These are phyloP conservation scores for Dryobota labecula DNA, from an alignment of 2,888 invertebrate genomes.

Conservation along the genomic window DNA sequence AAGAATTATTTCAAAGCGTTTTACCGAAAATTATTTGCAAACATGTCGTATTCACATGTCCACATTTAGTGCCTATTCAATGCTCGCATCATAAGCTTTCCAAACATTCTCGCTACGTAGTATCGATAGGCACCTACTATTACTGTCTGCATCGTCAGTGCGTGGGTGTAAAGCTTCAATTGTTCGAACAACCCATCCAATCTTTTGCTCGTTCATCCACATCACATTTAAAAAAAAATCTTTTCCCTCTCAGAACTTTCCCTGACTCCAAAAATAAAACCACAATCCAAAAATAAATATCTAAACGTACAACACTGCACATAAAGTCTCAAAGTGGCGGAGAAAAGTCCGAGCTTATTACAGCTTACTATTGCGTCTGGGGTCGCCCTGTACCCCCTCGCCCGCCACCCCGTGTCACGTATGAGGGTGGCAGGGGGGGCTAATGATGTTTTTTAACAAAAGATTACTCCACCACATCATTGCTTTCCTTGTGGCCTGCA, in stretches of 20 bases:
- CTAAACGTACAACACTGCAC: constrained; percentile 60
- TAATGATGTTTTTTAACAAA: constrained; percentile 71
- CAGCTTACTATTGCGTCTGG: constrained; percentile 69
- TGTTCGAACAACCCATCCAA: constrained; percentile 12
- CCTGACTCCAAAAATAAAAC: constrained; percentile 45
- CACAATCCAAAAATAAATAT: constrained; percentile 59
- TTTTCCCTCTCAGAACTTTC: constrained; percentile 44
- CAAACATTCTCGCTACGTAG: background rate
- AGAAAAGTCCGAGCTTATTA: constrained; percentile 70
- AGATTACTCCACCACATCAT: constrained; percentile 69
- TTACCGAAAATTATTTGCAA: background rate
- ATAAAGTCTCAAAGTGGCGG: constrained; percentile 63
- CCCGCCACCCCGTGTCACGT: constrained; percentile 63
- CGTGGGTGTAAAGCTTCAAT: constrained; percentile 31
- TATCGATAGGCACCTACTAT: constrained; percentile 1
- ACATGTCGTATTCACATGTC: background rate
- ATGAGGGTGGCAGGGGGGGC: constrained; percentile 58
- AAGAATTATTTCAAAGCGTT: background rate
- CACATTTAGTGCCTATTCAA: background rate
- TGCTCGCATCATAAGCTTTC: background rate
- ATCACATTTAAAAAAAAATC: constrained; percentile 33
- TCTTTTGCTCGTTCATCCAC: constrained; percentile 29
- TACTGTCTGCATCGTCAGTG: background rate
- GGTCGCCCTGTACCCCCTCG: constrained; percentile 30
- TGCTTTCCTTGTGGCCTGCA: constrained; percentile 55